Conservation (phyloP, 2,888 invertebrate genomes). For the Ferdinandea cuprea region DNA sequence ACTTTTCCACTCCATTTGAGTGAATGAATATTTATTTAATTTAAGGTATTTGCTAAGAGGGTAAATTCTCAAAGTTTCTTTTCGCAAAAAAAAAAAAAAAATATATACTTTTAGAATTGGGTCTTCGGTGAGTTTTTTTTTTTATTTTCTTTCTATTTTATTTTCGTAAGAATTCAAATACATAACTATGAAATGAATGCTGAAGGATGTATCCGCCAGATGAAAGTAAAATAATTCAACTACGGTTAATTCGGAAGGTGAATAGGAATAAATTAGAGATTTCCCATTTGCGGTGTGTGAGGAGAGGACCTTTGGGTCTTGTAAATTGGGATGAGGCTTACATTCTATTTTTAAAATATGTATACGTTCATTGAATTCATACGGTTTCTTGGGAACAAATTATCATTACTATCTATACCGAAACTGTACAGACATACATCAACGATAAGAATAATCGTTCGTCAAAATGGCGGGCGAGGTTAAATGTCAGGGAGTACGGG, state of each 20-base stretch:
- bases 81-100: slow-evolving; percentile 15
- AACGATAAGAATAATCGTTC: no score
- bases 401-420: no score
- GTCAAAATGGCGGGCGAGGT: no score
- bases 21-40: slow-evolving; percentile 74
- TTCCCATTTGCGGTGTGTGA: slow-evolving; percentile 2
- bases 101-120: slow-evolving; percentile 27
- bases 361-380: not conserved
- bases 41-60: slow-evolving; percentile 70
- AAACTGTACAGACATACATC: no score
- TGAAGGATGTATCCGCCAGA: not conserved
- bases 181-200: slow-evolving; percentile 40
- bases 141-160: slow-evolving; percentile 12
- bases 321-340: not conserved
- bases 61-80: slow-evolving; percentile 62
- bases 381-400: no score
- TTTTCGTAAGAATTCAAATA: slow-evolving; percentile 40
- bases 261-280: slow-evolving; percentile 39
- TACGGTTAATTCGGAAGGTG: slow-evolving; percentile 33
- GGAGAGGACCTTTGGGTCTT: not conserved
- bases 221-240: slow-evolving; percentile 15
- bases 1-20: slow-evolving; percentile 74
- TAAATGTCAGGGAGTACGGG: no score
- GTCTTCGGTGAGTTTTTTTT: slow-evolving; percentile 5
- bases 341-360: not conserved